Evolutionary conservation across 2,113 vertebrate genomes (phyloP), one percentile per base, ranked within the genome.

Genomic region (Campylomormyrus tamandua): DNA sequence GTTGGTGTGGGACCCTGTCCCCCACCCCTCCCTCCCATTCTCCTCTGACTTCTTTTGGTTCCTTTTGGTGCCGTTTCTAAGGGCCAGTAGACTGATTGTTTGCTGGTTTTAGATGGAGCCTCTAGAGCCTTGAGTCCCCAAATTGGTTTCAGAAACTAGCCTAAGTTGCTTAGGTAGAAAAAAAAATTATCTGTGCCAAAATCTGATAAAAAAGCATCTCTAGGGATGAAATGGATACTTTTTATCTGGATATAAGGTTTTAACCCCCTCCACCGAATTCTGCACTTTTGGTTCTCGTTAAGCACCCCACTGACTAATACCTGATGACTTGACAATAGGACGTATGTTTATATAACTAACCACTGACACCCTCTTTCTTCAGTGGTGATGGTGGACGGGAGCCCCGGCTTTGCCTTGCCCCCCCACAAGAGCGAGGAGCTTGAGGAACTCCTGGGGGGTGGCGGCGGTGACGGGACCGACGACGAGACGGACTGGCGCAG

Each of bases 401-500:
- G 31, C 56, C 96, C 94, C 0, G 96, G 94, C 70, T 89, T 91
- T 91, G 94, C 80, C 88, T 92, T 97, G 88, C 94, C 96, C 0
- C 74, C 95, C 0, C 92, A 94, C 93, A 97, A 97, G 91, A 93
- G 94, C 48, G 95, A 97, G 62, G 97, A 97, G 91, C 95, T 97
- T 45, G 97, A 97, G 93, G 96, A 96, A 77, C 94, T 97, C 90
- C 95, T 97, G 92, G 93, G 93, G 1, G 94, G 24, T 3, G 83
- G 95, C 87, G 95, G 52, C 10, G 77, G 50, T 31, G 27, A 15
- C 11, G 74, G 35, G 49, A n/a, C 95, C 0, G 89, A 95, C 0
- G 96, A 96, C 83, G 96, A 96, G 53, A 95, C 96, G 11, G 90
- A 90, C 31, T 97, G 96, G 97, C 90, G 94, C 89, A 93, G 92